Evolutionary conservation across 64 coral and sea anemone species (phyloP), one percentile per base, ranked within the genome.

Genomic region (Hydrozoanthus tunicans): DNA sequence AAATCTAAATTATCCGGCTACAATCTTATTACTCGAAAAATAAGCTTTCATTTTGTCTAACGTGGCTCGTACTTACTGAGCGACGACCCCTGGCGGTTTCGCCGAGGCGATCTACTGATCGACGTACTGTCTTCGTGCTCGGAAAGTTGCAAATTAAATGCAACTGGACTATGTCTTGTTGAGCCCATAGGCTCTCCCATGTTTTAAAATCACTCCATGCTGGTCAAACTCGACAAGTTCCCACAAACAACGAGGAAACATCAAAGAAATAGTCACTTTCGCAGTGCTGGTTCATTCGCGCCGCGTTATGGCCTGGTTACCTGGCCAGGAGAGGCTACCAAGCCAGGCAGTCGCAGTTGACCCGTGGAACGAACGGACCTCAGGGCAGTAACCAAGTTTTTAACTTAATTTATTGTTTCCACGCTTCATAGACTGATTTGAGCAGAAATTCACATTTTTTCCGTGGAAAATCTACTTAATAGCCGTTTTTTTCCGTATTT

Each of bases 121-220:
- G 84, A 88, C 10, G 67, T 60, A 14, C 68, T 74, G 73, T 70
- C 84, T 43, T 74, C 84, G 24, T 88, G 84, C 67, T 88, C 84
- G 32, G 32, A 43, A 74, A 88, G 84, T 73, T 88, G 84, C 56
- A 88, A 56, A 56, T 73, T 88, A 75, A 88, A 88, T 10, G 67
- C 84, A 60, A 88, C 84, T 59, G 84, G 68, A 57, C 84, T 88
- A 57, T 88, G 69, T 6, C 70, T 58, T 88, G 70, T 61, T 73
- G 84, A 88, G 84, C 84, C 84, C 68, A 88, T 88, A 25, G 84
- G 84, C 84, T 88, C 84, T 51, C 68, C 69, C 56, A 88, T 88
- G 7, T 32, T 74, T 60, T 43, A 43, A 61, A 73, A 52, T 88
- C 12, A 88, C 69, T 88, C 84, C 84, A 88, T 88, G 57, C 23